Evolutionary conservation across 2,888 invertebrate genomes (phyloP).

Genomic region (Habroteleia sp.): DNA sequence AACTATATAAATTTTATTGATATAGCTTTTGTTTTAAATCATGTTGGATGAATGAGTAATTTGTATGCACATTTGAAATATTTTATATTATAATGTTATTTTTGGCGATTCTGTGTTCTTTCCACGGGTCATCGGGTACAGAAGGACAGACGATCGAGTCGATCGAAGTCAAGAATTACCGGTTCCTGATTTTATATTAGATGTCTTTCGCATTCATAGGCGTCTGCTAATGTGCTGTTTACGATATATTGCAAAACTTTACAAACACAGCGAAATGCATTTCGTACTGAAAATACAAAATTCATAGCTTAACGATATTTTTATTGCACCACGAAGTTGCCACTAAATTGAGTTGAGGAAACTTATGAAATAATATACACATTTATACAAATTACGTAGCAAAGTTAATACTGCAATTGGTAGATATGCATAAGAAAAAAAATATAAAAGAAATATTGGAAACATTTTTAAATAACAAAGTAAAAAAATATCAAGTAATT

Average conservation of each 20-base stretch:
- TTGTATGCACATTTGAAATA: conserved; percentile 40
- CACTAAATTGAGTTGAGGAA: conserved; percentile 32
- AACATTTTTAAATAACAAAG: too few relatives aligned
- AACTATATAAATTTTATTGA: conserved; percentile 16
- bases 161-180: conserved; percentile 60
- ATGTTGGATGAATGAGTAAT: conserved; percentile 63
- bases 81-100: conserved; percentile 25
- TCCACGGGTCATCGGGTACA: conserved; percentile 26
- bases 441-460: background rate
- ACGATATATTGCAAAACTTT: conserved; percentile 28
- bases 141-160: conserved; percentile 47
- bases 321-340: conserved; percentile 17
- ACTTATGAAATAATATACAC: conserved; percentile 17
- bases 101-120: conserved; percentile 38
- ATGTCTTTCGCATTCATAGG: conserved; percentile 39
- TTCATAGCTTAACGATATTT: conserved; percentile 31
- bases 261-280: conserved; percentile 26
- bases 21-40: background rate
- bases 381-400: conserved; percentile 13
- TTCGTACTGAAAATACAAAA: conserved; percentile 30
- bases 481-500: conserved; percentile 24
- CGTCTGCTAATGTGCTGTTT: conserved; percentile 52
- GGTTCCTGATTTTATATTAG: conserved; percentile 58
- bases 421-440: background rate
- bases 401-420: conserved; percentile 5